Conservation (phyloP, 1,140 invertebrate species). For the Adoxophyes honmai region DNA sequence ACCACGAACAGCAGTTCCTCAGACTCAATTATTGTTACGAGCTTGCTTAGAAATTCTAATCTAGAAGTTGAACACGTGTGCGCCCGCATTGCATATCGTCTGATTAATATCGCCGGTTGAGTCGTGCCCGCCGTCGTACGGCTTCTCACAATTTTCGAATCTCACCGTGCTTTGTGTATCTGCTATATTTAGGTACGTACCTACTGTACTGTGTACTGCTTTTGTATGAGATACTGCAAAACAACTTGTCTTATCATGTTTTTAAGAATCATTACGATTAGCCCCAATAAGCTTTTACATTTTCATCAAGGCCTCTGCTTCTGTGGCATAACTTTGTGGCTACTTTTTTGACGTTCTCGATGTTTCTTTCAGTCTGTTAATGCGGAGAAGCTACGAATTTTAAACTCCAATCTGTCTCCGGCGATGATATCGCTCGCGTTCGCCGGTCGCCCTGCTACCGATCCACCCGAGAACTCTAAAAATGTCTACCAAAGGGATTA, state of each 20-base stretch:
- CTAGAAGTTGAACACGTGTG: conserved; percentile 59
- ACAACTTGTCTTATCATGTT: no score
- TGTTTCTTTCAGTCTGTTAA: conserved; percentile 25
- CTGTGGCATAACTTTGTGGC: no score
- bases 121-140: conserved; percentile 35
- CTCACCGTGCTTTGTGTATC: conserved; percentile 25
- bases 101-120: conserved; percentile 60
- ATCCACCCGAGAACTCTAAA: conserved; percentile 47
- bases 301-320: no score
- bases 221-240: no score
- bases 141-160: conserved; percentile 55
- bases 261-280: no score
- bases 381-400: conserved; percentile 38
- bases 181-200: conserved; percentile 20
- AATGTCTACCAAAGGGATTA: conserved; percentile 55
- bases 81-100: conserved; percentile 58
- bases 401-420: conserved; percentile 46
- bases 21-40: conserved; percentile 61
- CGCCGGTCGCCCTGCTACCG: conserved; percentile 10
- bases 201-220: background rate
- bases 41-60: conserved; percentile 58
- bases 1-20: conserved; percentile 30
- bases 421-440: conserved; percentile 44
- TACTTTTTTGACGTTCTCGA: conserved; percentile 24
- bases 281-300: no score